Conservation (phyloP, 2,888 invertebrate species). For the Drosophila incognita region DNA sequence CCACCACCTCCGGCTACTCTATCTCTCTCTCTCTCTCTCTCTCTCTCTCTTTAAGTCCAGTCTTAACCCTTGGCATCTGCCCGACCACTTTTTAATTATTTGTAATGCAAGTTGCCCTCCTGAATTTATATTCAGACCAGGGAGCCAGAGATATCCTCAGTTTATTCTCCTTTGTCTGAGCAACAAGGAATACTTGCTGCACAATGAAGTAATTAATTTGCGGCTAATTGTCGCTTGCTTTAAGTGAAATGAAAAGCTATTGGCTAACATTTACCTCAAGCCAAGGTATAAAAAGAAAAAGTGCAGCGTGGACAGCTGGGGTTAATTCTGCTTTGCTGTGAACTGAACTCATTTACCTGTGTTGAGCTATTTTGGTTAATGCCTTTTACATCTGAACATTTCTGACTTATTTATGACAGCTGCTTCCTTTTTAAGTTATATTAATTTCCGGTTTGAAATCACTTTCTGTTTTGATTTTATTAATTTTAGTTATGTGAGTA, state of each 20-base stretch:
- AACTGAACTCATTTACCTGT: neutral
- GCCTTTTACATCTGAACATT: neutral
- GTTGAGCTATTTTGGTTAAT: neutral
- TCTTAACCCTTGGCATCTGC: slow-evolving; percentile 34
- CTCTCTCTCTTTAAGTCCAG: slow-evolving; percentile 20
- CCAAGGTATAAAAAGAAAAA: neutral
- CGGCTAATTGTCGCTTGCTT: slow-evolving; percentile 41
- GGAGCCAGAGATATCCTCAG: neutral
- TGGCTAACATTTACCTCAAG: slow-evolving; percentile 15
- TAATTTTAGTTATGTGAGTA: neutral
- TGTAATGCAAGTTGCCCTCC: slow-evolving; percentile 31
- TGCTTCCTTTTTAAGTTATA: neutral
- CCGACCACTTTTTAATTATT: slow-evolving; percentile 55
- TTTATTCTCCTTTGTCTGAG: slow-evolving; percentile 18
- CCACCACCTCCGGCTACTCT: neutral
- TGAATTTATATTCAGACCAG: slow-evolving; percentile 6
- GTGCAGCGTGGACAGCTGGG: neutral
- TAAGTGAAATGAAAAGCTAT: slow-evolving; percentile 39
- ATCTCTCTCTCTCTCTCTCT: neutral
- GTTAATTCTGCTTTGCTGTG: neutral
- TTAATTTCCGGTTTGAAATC: neutral
- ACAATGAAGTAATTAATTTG: slow-evolving; percentile 56
- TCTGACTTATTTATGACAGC: neutral
- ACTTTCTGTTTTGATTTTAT: neutral
- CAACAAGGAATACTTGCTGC: neutral